A percentile compares a stretch with the other conserved stretches of the same genome.
These are phyloP conservation scores for Mormoops blainvillei DNA, from an alignment of 2,113 vertebrate genomes.

Conservation along the genomic window DNA sequence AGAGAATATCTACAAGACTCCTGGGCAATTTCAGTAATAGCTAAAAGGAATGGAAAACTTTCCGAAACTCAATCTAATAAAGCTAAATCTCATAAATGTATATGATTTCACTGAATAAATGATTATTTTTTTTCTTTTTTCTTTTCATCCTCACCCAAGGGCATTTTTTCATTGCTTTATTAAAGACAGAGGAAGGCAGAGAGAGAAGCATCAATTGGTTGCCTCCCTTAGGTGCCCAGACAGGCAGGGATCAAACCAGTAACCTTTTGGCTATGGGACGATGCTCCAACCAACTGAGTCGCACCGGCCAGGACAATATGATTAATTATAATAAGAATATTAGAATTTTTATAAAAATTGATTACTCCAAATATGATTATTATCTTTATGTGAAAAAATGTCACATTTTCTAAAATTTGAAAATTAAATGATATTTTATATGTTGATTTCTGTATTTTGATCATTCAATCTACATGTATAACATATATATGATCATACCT, in stretches of 20 bases:
- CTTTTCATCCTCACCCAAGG: too few species aligned
- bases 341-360: background rate
- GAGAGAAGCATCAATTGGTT: too few species aligned
- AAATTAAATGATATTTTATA: background rate
- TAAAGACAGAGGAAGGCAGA: too few species aligned
- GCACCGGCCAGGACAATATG: too few species aligned
- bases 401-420: background rate
- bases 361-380: background rate
- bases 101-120: background rate
- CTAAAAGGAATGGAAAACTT: constrained; percentile 47
- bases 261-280: too few species aligned
- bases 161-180: too few species aligned
- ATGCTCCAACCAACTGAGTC: too few species aligned
- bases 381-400: background rate
- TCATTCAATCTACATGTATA: background rate
- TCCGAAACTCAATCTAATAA: constrained; percentile 29
- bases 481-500: background rate
- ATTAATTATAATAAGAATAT: background rate
- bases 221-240: too few species aligned
- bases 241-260: too few species aligned
- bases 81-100: background rate
- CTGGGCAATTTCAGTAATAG: constrained; percentile 44
- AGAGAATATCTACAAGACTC: constrained; percentile 56
- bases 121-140: background rate
- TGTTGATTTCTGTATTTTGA: background rate